A percentile compares a stretch with the other conserved stretches of the same genome.
phyloP scores from a whole-genome alignment of 2,113 vertebrate genomes.

The Phyllostomus hastatus region DNA sequence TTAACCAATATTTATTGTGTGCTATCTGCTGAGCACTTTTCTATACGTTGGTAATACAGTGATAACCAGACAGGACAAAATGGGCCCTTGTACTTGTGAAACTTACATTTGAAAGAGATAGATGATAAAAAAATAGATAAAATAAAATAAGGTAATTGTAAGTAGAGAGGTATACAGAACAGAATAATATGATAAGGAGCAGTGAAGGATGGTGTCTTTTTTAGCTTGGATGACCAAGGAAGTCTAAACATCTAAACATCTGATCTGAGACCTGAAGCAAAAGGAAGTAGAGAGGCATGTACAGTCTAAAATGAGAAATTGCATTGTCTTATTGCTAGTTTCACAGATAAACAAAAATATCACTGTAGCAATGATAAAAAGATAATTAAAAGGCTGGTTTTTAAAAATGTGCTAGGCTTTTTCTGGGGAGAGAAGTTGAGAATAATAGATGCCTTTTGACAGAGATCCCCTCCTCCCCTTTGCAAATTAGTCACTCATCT shows the following conservation, averaged over 20 bases:
- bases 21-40: not conserved
- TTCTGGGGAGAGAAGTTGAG: conserved; percentile 44
- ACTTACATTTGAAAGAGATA: not conserved
- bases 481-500: conserved; percentile 71
- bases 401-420: not conserved
- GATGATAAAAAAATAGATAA: not conserved
- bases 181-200: not conserved
- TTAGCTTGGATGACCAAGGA: not conserved
- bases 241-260: not conserved
- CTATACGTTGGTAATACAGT: not conserved
- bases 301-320: not conserved
- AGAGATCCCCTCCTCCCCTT: not conserved
- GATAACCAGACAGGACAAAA: not conserved
- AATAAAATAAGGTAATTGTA: not conserved
- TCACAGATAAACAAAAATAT: not conserved
- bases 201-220: too few relatives aligned
- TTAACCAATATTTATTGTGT: not conserved
- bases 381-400: not conserved
- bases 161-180: not conserved
- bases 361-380: not conserved
- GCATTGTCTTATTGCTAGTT: not conserved
- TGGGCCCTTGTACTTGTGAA: not conserved
- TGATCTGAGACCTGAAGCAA: not conserved
- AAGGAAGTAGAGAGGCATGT: not conserved
- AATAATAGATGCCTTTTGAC: conserved; percentile 50